Evolutionary conservation across 1,140 invertebrate species (phyloP).

Genomic region (Drosophila pandora): DNA sequence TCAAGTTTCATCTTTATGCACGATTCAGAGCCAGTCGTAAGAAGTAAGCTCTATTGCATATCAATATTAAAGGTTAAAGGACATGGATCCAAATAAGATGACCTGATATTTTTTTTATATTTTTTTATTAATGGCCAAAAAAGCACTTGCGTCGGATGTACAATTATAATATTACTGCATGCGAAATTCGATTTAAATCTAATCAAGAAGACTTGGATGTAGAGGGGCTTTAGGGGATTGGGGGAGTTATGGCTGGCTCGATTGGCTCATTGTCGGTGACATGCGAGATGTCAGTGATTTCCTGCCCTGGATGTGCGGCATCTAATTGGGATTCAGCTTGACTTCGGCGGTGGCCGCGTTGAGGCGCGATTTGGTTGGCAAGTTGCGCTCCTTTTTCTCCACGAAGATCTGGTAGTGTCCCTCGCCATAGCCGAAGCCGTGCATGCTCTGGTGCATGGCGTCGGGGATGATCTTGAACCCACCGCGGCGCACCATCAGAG

Average conservation of each 20-base stretch:
- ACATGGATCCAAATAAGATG: not conserved
- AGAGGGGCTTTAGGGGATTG: not conserved
- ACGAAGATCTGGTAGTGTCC: constrained; percentile 80
- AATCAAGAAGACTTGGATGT: constrained; percentile 41
- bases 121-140: constrained; percentile 57
- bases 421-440: constrained; percentile 76
- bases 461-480: constrained; percentile 69
- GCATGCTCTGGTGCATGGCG: constrained; percentile 73
- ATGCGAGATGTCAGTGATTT: constrained; percentile 18
- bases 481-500: constrained; percentile 31
- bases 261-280: constrained; percentile 60
- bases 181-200: constrained; percentile 49
- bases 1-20: constrained; percentile 19
- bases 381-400: constrained; percentile 77
- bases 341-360: constrained; percentile 78
- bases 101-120: constrained; percentile 21
- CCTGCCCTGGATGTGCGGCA: not conserved
- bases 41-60: not conserved
- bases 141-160: constrained; percentile 38
- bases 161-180: constrained; percentile 19
- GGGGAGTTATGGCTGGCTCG: constrained; percentile 25
- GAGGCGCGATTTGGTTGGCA: constrained; percentile 70
- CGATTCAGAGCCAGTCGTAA: too few relatives aligned
- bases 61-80: too few relatives aligned
- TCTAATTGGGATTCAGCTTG: constrained; percentile 82